These are phyloP conservation scores for Phthorimaea operculella DNA, from an alignment of 1,140 invertebrate species.

Conservation along the genomic window DNA sequence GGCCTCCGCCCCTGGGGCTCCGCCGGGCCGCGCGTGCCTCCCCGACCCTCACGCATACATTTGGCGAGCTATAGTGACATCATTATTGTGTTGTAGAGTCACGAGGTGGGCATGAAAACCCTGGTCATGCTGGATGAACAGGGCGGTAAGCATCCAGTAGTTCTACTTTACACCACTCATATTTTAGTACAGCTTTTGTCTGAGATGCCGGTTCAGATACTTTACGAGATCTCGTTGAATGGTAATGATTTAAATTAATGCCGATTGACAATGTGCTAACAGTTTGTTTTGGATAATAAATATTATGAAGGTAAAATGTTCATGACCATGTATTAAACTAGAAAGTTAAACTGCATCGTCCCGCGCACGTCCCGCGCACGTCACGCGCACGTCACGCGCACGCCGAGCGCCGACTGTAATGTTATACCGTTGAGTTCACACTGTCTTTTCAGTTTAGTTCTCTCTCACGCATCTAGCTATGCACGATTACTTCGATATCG, in stretches of 20 bases:
- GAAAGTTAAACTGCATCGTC: slow-evolving; percentile 37
- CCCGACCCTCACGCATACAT: slow-evolving; percentile 42
- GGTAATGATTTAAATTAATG: slow-evolving; percentile 43
- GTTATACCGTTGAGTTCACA: slow-evolving; percentile 27
- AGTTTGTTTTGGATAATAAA: slow-evolving; percentile 56
- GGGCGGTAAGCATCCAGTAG: slow-evolving; percentile 86
- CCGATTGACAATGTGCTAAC: slow-evolving; percentile 52
- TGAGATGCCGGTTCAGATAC: slow-evolving; percentile 55
- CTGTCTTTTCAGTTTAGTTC: slow-evolving; percentile 51
- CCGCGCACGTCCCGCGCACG: slow-evolving; percentile 25
- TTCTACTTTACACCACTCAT: slow-evolving; percentile 61
- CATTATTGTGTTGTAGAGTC: slow-evolving; percentile 83
- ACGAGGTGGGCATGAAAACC: slow-evolving; percentile 94
- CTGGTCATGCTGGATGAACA: slow-evolving; percentile 95
- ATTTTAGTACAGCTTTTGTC: slow-evolving; percentile 61
- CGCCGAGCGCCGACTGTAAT: too few relatives aligned
- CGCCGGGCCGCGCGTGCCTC: slow-evolving; percentile 19
- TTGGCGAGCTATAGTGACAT: slow-evolving; percentile 67
- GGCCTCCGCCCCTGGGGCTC: slow-evolving; percentile 26
- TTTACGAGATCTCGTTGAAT: slow-evolving; percentile 53
- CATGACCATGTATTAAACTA: slow-evolving; percentile 50
- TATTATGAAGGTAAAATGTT: slow-evolving; percentile 54
- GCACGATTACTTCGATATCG: slow-evolving; percentile 61
- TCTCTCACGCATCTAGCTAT: slow-evolving; percentile 64
- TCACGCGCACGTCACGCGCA: too few relatives aligned